Evolutionary conservation across 2,113 vertebrate species (phyloP), one percentile per base, ranked within the genome.

Genomic region (Origma solitaria): DNA sequence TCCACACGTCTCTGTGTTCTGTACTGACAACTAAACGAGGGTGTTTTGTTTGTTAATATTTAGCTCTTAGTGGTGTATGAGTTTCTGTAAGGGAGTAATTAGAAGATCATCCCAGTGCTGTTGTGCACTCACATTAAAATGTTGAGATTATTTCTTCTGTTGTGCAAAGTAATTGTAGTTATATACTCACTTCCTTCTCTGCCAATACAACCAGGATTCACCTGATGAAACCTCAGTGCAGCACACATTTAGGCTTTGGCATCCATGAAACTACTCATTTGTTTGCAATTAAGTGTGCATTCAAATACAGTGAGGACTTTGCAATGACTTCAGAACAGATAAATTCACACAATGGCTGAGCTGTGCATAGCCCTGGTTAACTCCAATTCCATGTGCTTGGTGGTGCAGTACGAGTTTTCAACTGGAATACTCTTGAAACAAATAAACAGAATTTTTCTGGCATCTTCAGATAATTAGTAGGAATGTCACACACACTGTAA

Each of bases 381-480:
- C 11, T 13, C 44, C 40, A 47, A 62, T 76, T 95, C 85, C 73
- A 49, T 62, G 68, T 19, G 45, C 65, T 70, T 56, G 57, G 37
- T 69, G 50, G 81, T 73, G 83, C 94, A 35, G 2, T 61, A 38
- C 83, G 42, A 92, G 79, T 93, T 94, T 95, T 86, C 91, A 93
- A 37, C 86, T 88, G 88, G 82, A 97, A 92, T 94, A 71, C 38
- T 88, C 77, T 92, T 57, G 73, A 62, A 76, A 73, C 13, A 89
- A 92, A 92, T 31, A 57, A 68, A 69, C n/a, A 93, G 91, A 96
- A 89, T 92, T 91, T 68, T 84, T 91, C 83, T 82, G 87, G 83
- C 86, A 65, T 97, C 96, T 97, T 87, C 77, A 94, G 58, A 77
- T 88, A 96, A 96, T 97, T 78, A 92, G 53, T 49, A 78, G 90